phyloP scores from a whole-genome alignment of 2,113 vertebrate species.

The Hypanus sabinus region DNA sequence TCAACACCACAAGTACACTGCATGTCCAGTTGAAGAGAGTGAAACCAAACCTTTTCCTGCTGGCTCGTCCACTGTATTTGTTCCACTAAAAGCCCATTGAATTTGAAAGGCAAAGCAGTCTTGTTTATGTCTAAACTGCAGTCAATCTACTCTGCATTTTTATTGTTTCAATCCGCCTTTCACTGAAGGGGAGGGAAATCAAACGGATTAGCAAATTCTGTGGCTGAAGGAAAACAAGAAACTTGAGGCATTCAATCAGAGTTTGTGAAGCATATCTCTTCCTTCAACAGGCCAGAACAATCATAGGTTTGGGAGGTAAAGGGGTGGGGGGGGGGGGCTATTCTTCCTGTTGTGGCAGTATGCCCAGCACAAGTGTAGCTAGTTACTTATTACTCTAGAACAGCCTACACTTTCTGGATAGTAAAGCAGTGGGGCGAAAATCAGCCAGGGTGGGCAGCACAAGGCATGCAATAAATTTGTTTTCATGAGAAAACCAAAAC shows the following conservation, averaged over 20 bases:
- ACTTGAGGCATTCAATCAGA: background rate
- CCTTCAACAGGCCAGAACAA: background rate
- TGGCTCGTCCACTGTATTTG: background rate
- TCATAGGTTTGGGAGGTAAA: background rate
- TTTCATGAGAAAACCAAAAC: background rate
- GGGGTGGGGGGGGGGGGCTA: too few species aligned
- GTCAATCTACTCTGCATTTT: background rate
- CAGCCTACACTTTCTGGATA: too few species aligned
- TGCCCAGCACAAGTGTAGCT: background rate
- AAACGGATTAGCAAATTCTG: background rate
- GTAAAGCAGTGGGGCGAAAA: background rate
- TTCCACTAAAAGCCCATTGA: conserved; percentile 13
- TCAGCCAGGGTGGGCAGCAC: background rate
- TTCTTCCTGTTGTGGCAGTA: background rate
- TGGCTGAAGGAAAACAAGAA: background rate
- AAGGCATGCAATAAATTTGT: background rate
- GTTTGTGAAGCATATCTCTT: background rate
- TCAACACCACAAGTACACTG: background rate
- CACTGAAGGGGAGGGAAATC: background rate
- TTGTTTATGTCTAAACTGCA: conserved; percentile 15
- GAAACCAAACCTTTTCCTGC: conserved; percentile 5
- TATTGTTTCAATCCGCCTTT: background rate
- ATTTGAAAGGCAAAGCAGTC: background rate
- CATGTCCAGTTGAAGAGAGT: background rate
- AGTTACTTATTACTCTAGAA: background rate